Conservation (phyloP, 1,140 invertebrate species). For the Melanaphis sacchari region DNA sequence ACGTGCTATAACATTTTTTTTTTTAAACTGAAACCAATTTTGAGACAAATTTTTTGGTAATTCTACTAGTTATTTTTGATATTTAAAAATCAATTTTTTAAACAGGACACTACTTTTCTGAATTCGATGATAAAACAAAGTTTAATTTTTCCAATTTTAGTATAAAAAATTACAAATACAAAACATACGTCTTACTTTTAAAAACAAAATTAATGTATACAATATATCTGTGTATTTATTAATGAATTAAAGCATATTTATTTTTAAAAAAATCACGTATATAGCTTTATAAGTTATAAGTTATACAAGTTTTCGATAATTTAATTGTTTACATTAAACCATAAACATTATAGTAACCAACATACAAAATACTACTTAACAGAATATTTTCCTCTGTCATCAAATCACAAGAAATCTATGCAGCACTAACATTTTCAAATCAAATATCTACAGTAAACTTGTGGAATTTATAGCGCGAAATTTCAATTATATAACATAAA, state of each 20-base stretch:
- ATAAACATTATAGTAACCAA: no score
- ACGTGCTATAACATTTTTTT: not conserved
- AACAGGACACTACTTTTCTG: not conserved
- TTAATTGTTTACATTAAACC: not conserved
- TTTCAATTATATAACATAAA: not conserved
- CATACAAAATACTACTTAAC: not conserved
- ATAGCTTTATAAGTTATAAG: not conserved
- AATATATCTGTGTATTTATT: no score
- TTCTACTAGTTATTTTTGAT: not conserved
- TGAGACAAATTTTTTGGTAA: no score
- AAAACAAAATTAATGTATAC: not conserved
- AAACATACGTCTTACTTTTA: not conserved
- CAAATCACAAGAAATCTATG: not conserved
- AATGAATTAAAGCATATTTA: no score
- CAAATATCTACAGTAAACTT: not conserved
- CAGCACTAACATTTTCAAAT: not conserved
- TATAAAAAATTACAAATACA: not conserved
- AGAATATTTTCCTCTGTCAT: not conserved
- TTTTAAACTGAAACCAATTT: no score
- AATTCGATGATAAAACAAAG: not conserved
- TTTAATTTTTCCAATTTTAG: not conserved
- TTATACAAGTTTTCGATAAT: not conserved
- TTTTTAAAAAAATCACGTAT: no score
- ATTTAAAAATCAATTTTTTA: not conserved
- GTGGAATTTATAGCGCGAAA: not conserved